Base-by-base conservation (phyloP, 2,797 vertebrate genomes). In the Epinephelus coioides region DNA sequence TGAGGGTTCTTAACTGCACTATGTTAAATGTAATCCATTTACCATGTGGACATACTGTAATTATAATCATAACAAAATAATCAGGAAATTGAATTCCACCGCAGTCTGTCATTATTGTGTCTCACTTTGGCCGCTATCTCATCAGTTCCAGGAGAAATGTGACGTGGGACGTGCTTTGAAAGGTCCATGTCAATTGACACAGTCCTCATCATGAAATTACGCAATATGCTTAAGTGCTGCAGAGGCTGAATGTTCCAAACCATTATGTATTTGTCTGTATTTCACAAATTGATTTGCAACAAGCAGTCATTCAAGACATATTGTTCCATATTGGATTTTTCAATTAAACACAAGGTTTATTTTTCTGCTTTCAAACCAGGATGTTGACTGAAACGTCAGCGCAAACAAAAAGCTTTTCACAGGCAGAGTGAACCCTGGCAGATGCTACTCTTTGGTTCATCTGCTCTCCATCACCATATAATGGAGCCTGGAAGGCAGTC, bases 1-100 rank as follows among this genome's bases (percentile, higher is more conserved):
- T 86, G 66, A 72, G 61, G 77, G 57, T 80, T 87, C 80, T 86
- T 82, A 85, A 86, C 85, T 78, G 53, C 79, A 69, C 69, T 47
- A 47, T 72, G 76, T 86, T 86, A 86, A 90, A 89, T 70, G 80
- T 75, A 86, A 88, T 86, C 84, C 71, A 88, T 92, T 91, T 87
- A 71, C 84, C 53, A 50, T 66, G 76, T 81, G 83, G 76, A 89
- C 79, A 80, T 78, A 83, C 73, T 76, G 78, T 88, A 85, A 92
- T 92, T 91, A 91, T 74, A 87, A 91, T 90, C 86, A 89, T 87
- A 89, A 91, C 79, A 88, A 80, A 91, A 92, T 88, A 84, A 92
- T 90, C 83, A 90, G 72, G 69, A 90, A 86, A 91, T 86, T 79
- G 67, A 88, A 88, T 90, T 91, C 72, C 47, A 55, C 43, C 76